Percentiles rank a stretch among this genome's conserved stretches.
Conservation (phyloP, 2,113 vertebrate species). For the Micronycteris hirsuta region DNA sequence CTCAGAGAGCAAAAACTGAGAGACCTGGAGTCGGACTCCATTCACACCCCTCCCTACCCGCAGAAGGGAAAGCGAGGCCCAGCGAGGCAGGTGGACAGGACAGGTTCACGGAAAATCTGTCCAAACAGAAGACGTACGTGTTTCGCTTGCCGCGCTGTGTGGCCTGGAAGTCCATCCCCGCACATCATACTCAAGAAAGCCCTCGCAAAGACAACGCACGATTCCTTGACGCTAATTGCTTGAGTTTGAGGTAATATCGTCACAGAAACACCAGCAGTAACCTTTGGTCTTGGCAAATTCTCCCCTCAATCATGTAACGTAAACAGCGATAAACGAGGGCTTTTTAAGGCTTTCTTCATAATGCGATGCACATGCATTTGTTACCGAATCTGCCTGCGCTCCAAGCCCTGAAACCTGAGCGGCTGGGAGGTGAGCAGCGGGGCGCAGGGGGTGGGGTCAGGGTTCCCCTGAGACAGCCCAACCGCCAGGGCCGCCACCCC, state of each 20-base stretch:
- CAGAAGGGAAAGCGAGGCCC: neutral
- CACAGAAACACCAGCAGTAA: slow-evolving; percentile 84
- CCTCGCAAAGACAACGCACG: slow-evolving; percentile 65
- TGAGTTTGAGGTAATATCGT: slow-evolving; percentile 79
- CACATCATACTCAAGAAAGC: slow-evolving; percentile 54
- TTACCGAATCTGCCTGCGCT: slow-evolving; percentile 72
- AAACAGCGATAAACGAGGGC: slow-evolving; percentile 84
- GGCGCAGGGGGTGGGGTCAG: slow-evolving; percentile 59
- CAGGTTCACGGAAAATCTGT: neutral
- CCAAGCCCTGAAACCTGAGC: slow-evolving; percentile 74
- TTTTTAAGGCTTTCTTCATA: slow-evolving; percentile 85
- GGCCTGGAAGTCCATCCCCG: slow-evolving; percentile 31
- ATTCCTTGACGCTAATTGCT: slow-evolving; percentile 81
- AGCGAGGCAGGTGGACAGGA: neutral
- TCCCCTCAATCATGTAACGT: slow-evolving; percentile 84
- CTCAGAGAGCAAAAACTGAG: neutral
- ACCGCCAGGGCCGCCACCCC: neutral
- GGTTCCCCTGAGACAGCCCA: slow-evolving; percentile 22
- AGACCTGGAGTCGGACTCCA: neutral
- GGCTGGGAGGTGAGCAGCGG: slow-evolving; percentile 72
- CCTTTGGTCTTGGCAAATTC: slow-evolving; percentile 85
- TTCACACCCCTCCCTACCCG: neutral
- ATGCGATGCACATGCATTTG: slow-evolving; percentile 82
- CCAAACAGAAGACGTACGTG: neutral
- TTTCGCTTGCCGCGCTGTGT: neutral